Base-by-base conservation (phyloP, 2,113 vertebrate genomes). In the Microtus pennsylvanicus region DNA sequence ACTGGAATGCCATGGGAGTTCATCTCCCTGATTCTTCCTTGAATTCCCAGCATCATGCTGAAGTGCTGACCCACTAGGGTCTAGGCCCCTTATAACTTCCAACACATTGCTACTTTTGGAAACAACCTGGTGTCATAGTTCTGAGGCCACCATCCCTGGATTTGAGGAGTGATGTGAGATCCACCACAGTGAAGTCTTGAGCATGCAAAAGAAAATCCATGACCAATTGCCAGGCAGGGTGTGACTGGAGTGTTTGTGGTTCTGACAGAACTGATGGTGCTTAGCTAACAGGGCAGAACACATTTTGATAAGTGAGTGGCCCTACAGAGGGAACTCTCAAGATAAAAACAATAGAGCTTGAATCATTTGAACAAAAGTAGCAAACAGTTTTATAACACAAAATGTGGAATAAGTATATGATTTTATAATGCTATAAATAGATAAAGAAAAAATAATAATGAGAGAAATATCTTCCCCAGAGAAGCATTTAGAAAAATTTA, bases 71-170 rank as follows among this genome's bases (percentile, higher is more conserved):
- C 72, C 16, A 12, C 80, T 11, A 58, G n/a, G 42, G 6, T 12
- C 45, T 58, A n/a, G 24, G 22, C 2, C 52, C 11, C 77, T 89
- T 83, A n/a, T 1, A 42, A 75, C 24, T 52, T 92, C 45, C 58
- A 61, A 65, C 81, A 38, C 12, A 63, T 69, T 93, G 90, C 67
- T 94, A 28, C 12, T 93, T 91, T 72, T 77, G 70, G 76, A 94
- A 77, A 24, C 7, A 90, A 50, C 30, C 16, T 24, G 19, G 10
- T 7, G 10, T 65, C 38, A 10, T 28, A 45, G 61, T 38, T 87
- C 38, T 87, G 47, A 90, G 87, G 42, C n/a, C 38, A 89, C 52
- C 19, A 42, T n/a, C 42, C 30, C 4, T 55, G n/a, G 11, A 42
- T 69, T 70, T 58, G 3, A 58, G 50, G 52, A 76, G n/a, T 19